A percentile compares a stretch with the other conserved stretches of the same genome.
Evolutionary conservation across 2,888 invertebrate genomes (phyloP).

Genomic region (Neuroscelio doddi): DNA sequence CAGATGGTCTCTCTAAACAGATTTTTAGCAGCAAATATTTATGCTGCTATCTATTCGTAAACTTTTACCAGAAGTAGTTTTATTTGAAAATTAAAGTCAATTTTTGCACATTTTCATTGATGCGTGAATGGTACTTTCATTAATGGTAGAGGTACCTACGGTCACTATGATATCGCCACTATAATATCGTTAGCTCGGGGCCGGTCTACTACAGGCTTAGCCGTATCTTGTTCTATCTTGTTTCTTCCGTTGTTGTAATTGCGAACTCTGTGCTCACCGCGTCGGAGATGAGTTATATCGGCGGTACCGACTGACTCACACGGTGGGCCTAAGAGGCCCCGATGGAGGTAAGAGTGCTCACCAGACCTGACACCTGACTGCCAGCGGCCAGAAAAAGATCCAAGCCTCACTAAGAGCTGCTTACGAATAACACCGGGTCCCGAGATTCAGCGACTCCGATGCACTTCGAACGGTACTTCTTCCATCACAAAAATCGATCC

Average conservation of each 20-base stretch:
- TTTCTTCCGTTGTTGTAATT: slow-evolving; percentile 66
- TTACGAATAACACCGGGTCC: slow-evolving; percentile 26
- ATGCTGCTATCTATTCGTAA: no score
- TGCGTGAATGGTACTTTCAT: background rate
- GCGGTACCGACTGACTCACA: slow-evolving; percentile 37
- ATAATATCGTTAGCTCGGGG: background rate
- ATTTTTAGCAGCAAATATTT: no score
- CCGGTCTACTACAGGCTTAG: no score
- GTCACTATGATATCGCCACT: slow-evolving; percentile 13
- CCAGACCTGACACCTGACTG: slow-evolving; percentile 56
- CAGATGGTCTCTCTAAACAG: no score
- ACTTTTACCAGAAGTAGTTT: no score
- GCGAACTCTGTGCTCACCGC: slow-evolving; percentile 50
- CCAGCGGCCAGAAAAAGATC: slow-evolving; percentile 52
- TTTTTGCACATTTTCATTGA: no score
- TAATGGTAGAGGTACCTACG: background rate
- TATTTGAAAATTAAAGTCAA: no score
- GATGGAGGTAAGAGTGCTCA: slow-evolving; percentile 57
- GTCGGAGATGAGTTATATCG: slow-evolving; percentile 54
- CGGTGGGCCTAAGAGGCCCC: slow-evolving; percentile 46
- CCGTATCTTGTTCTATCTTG: slow-evolving; percentile 50
- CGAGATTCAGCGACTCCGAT: slow-evolving; percentile 41
- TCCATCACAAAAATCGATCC: slow-evolving; percentile 10
- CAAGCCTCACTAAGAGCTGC: slow-evolving; percentile 21
- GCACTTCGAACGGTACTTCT: slow-evolving; percentile 43